Evolutionary conservation across 2,113 vertebrate genomes (phyloP), one percentile per base, ranked within the genome.

Genomic region (Sapajus apella): DNA sequence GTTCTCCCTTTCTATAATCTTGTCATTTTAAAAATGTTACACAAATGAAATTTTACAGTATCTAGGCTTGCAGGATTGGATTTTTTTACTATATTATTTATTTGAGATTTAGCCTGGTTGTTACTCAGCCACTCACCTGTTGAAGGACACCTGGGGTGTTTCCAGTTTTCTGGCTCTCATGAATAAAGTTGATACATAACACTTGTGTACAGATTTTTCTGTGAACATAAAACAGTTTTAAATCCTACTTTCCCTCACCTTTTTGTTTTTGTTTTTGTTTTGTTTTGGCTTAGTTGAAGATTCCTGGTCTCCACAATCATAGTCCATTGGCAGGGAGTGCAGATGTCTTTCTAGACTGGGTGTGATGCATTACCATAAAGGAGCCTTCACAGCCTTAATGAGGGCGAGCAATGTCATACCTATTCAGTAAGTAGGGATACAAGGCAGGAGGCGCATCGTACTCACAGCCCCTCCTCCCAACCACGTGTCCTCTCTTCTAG

Each of bases 401-500:
- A 55, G 4, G 9, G 13, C 2, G 55, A n/a, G 14, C 13, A 21
- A 79, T 2, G 21, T 43, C n/a, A 23, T 45, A 50, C 14, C 21
- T 20, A 32, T 45, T 45, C 77, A 32, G n/a, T 14, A 14, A 32
- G 18, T 6, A 20, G 37, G 43, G 72, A 91, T 90, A 73, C 0
- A 76, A 76, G 40, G 40, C 79, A 61, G 64, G 43, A n/a, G 32
- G 17, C 3, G 0, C 1, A 8, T 20, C 8, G 5, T 13, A 30
- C 5, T 7, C 35, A 43, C 11, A 58, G 18, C 21, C 56, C 55
- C 23, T 11, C 20, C 40, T 72, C 4, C 47, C 6, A 5, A 35
- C 47, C 4, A 0, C 3, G 1, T 0, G 0, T 45, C n/a, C 18
- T 20, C 3, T 37, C 58, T 17, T 76, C 12, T 52, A 73, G 45